These are phyloP conservation scores for Orbicella faveolata DNA, from an alignment of 64 coral and sea anemone species.

Conservation along the genomic window DNA sequence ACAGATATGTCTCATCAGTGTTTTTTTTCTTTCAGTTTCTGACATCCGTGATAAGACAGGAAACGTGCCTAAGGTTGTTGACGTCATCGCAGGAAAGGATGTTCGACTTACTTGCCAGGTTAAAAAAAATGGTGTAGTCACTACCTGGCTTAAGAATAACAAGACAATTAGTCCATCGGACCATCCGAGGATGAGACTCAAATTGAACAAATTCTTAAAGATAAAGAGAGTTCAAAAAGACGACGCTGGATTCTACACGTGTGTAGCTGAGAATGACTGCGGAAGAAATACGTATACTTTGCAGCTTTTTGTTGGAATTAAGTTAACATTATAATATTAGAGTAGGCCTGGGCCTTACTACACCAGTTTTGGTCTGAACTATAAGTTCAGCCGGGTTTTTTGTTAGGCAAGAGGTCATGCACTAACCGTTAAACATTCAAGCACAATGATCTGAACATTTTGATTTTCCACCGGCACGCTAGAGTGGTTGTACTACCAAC, in stretches of 20 bases:
- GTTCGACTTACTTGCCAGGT: background rate
- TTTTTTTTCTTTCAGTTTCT: background rate
- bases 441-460: too few relatives aligned
- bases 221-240: conserved; percentile 39
- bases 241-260: conserved; percentile 65
- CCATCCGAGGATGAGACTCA: background rate
- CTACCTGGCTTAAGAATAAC: conserved; percentile 42
- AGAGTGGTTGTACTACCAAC: too few relatives aligned
- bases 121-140: background rate
- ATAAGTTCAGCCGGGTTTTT: too few relatives aligned
- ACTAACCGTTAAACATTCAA: too few relatives aligned
- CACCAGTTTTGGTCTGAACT: too few relatives aligned
- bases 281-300: conserved; percentile 6
- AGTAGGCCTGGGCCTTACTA: too few relatives aligned
- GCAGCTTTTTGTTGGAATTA: background rate
- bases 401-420: too few relatives aligned
- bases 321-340: background rate
- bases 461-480: too few relatives aligned
- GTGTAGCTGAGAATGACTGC: conserved; percentile 44
- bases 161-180: conserved; percentile 15
- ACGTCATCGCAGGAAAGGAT: background rate
- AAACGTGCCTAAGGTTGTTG: background rate
- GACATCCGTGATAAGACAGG: background rate
- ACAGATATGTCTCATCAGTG: too few relatives aligned
- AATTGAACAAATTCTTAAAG: background rate